These are phyloP conservation scores for Pseudotriccus pelzelni DNA, from an alignment of 2,797 vertebrate genomes.

Conservation along the genomic window DNA sequence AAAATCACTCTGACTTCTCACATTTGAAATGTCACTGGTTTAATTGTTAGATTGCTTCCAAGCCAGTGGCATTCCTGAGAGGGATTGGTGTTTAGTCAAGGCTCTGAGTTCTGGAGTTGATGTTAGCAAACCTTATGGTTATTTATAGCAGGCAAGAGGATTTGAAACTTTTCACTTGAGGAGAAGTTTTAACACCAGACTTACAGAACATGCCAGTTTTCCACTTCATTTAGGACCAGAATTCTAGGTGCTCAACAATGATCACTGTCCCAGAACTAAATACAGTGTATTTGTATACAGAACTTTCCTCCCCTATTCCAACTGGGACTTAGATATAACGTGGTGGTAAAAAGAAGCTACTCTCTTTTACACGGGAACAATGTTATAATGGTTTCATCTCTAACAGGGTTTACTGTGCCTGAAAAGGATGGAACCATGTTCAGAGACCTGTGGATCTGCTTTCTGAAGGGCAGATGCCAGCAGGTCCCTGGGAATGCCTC, in stretches of 20 bases:
- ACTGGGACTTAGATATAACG: neutral
- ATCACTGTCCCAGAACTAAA: neutral
- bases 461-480: neutral
- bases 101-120: neutral
- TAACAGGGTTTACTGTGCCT: neutral
- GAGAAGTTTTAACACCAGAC: neutral
- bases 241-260: neutral
- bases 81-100: neutral
- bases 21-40: conserved; percentile 55
- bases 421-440: neutral
- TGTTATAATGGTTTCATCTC: neutral
- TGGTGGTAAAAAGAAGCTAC: neutral
- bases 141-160: neutral
- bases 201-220: neutral
- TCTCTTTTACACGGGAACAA: neutral
- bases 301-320: neutral
- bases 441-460: neutral
- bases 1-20: conserved; percentile 7
- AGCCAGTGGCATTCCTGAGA: neutral
- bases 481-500: neutral
- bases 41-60: conserved; percentile 48
- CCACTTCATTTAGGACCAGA: neutral
- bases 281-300: neutral
- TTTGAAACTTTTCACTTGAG: neutral
- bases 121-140: neutral